phyloP scores from a whole-genome alignment of 2,797 vertebrate genomes.

The Eulemur coronatus region DNA sequence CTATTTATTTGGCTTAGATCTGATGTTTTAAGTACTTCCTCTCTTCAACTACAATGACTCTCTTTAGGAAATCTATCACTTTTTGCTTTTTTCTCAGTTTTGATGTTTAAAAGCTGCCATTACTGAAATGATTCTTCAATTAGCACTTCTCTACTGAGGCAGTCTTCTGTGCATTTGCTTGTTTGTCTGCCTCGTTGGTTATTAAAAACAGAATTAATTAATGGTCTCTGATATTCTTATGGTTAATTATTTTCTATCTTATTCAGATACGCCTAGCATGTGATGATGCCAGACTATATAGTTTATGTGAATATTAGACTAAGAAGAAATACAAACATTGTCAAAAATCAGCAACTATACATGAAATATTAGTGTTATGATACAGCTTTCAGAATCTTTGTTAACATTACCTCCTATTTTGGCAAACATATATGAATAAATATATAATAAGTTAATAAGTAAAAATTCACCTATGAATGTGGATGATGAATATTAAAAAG shows the following conservation, averaged over 20 bases:
- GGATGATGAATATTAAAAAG: background rate
- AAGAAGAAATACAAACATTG: conserved; percentile 5
- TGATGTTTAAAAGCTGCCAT: conserved; percentile 71
- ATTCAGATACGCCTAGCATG: conserved; percentile 52
- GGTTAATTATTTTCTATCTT: conserved; percentile 60
- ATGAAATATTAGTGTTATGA: conserved; percentile 56
- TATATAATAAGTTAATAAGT: conserved; percentile 52
- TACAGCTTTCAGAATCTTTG: conserved; percentile 65
- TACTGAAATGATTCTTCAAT: conserved; percentile 73
- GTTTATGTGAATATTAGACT: conserved; percentile 51
- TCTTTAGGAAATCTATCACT: background rate
- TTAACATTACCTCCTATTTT: conserved; percentile 68
- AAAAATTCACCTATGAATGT: background rate
- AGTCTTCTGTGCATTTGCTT: conserved; percentile 59
- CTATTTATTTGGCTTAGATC: background rate
- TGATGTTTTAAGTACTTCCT: background rate
- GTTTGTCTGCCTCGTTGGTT: conserved; percentile 72
- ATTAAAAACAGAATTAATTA: conserved; percentile 79
- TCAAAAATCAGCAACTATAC: conserved; percentile 65
- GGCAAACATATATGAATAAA: background rate
- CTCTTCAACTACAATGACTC: background rate
- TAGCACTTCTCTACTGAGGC: conserved; percentile 76
- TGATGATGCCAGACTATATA: conserved; percentile 69
- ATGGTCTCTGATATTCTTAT: conserved; percentile 59
- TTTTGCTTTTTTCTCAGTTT: conserved; percentile 35